Conservation (phyloP, 2,113 vertebrate genomes). For the Rattus norvegicus region DNA sequence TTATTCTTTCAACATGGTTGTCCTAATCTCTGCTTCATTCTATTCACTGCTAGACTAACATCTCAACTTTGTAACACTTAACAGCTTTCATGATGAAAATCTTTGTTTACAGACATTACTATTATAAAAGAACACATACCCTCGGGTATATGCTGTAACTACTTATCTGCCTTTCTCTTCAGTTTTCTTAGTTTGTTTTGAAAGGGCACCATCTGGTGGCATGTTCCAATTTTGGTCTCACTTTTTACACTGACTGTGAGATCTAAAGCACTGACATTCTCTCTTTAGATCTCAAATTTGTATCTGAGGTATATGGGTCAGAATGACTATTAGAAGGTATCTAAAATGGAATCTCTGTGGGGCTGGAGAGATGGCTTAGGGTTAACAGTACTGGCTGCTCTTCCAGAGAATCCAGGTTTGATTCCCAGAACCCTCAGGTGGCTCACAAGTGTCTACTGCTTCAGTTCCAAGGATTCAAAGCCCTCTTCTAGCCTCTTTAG, state of each 20-base stretch:
- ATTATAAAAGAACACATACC: conserved; percentile 14
- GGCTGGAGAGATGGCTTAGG: not conserved
- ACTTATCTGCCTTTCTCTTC: conserved; percentile 31
- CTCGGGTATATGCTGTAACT: not conserved
- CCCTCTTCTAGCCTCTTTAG: not conserved
- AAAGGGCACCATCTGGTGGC: not conserved
- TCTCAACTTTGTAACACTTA: conserved; percentile 41
- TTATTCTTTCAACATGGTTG: not conserved
- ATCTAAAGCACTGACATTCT: not conserved
- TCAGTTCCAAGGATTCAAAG: not conserved
- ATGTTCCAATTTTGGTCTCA: not conserved
- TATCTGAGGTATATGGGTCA: not conserved
- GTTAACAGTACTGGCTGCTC: not conserved
- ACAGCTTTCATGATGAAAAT: not conserved
- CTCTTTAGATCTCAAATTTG: conserved; percentile 22
- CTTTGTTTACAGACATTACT: conserved; percentile 13
- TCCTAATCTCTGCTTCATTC: not conserved
- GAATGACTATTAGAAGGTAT: conserved; percentile 8
- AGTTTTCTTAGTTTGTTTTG: conserved; percentile 44
- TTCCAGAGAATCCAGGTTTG: not conserved
- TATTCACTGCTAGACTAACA: not conserved
- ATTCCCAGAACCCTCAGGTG: not conserved
- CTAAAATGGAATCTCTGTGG: not conserved
- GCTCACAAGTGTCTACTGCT: not conserved
- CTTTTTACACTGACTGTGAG: not conserved